phyloP scores from a whole-genome alignment of 1,140 invertebrate genomes.

The Wiebesia pumilae region DNA sequence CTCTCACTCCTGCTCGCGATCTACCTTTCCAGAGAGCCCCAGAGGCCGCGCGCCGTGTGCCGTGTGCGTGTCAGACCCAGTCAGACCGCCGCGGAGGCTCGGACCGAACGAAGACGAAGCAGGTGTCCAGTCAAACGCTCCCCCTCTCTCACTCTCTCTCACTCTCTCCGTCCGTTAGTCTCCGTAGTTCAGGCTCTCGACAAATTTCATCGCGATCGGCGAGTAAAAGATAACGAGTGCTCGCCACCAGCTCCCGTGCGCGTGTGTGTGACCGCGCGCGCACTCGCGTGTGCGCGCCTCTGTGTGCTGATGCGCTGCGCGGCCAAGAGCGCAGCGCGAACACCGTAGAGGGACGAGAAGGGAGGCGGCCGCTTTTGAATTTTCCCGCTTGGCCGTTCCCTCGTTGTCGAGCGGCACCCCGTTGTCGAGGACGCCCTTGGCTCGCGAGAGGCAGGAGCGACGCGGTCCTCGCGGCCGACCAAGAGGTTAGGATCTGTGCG shows the following conservation, averaged over 20 bases:
- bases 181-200: too few species aligned
- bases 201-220: neutral
- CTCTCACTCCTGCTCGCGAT: neutral
- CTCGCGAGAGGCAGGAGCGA: neutral
- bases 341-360: neutral
- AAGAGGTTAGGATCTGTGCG: conserved; percentile 5
- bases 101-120: neutral
- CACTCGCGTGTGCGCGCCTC: neutral
- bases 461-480: too few species aligned
- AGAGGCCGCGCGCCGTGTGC: conserved; percentile 4
- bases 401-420: neutral
- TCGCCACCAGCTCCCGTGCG: neutral
- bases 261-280: neutral
- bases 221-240: neutral
- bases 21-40: neutral
- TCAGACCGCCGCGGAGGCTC: conserved; percentile 29
- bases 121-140: neutral
- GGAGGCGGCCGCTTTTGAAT: neutral
- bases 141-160: neutral
- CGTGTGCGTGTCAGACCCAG: conserved; percentile 22
- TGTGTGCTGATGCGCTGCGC: neutral
- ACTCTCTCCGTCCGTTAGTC: neutral
- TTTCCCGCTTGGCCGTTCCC: neutral
- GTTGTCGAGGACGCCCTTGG: neutral
- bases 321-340: neutral